Percentiles rank a stretch among this genome's conserved stretches.
These are phyloP conservation scores for Drosophila dunni DNA, from an alignment of 1,140 invertebrate genomes.

Conservation along the genomic window DNA sequence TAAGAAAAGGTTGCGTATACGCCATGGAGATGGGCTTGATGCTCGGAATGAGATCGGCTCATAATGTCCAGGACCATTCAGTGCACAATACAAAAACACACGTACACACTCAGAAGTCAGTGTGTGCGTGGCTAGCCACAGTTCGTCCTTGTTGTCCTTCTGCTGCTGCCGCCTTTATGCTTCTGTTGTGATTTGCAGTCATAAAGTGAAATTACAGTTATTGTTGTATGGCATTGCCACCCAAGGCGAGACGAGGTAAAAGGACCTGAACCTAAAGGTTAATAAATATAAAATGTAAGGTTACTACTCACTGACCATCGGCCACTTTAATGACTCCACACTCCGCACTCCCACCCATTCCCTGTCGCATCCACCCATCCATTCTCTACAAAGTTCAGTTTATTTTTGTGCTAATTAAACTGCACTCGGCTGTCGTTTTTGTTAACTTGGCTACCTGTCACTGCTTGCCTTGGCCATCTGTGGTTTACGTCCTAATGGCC, in stretches of 20 bases:
- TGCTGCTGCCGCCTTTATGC: constrained; percentile 60
- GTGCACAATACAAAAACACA: constrained; percentile 46
- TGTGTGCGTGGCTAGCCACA: constrained; percentile 39
- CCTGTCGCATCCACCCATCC: no score
- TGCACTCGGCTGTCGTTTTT: constrained; percentile 63
- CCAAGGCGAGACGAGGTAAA: constrained; percentile 23
- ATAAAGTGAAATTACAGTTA: constrained; percentile 83
- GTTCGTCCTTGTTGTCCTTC: constrained; percentile 39
- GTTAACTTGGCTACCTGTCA: constrained; percentile 59
- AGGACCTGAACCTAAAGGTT: constrained; percentile 55
- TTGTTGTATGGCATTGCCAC: constrained; percentile 51
- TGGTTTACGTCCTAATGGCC: constrained; percentile 35
- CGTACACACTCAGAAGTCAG: neutral
- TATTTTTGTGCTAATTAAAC: constrained; percentile 82
- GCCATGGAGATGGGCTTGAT: constrained; percentile 22
- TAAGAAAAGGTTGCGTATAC: constrained; percentile 83
- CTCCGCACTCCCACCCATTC: neutral
- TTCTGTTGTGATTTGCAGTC: constrained; percentile 82
- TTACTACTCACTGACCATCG: constrained; percentile 35
- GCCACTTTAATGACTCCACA: constrained; percentile 42
- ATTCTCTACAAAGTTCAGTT: constrained; percentile 64
- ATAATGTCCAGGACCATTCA: constrained; percentile 56
- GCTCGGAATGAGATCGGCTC: constrained; percentile 43
- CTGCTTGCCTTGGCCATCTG: constrained; percentile 31
- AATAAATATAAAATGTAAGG: constrained; percentile 82